Conservation (phyloP, 2,888 invertebrate genomes). For the Eilema caniola region DNA sequence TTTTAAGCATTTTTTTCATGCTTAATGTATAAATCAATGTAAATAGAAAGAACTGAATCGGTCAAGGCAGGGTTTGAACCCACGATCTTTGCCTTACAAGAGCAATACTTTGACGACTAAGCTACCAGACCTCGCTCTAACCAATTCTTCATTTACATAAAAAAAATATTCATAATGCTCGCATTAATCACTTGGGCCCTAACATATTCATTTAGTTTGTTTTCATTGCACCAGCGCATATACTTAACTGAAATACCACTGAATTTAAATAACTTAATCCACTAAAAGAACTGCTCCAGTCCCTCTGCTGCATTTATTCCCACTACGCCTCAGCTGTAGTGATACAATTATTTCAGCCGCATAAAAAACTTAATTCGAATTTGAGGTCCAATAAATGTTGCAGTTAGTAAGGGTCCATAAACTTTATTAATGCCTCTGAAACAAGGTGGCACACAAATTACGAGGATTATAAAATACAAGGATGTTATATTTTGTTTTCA, state of each 20-base stretch:
- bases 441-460: conserved; percentile 41
- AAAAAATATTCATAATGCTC: too few relatives aligned
- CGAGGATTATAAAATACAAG: conserved; percentile 20
- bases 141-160: too few relatives aligned
- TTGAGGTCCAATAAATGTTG: conserved; percentile 41
- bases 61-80: too few relatives aligned
- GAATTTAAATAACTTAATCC: conserved; percentile 1
- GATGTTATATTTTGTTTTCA: background rate
- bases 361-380: conserved; percentile 38
- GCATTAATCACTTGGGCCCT: too few relatives aligned
- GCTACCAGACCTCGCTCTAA: too few relatives aligned
- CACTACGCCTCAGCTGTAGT: conserved; percentile 22
- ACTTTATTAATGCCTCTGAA: conserved; percentile 66
- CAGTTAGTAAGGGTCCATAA: conserved; percentile 59
- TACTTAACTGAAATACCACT: background rate
- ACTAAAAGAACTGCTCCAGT: background rate
- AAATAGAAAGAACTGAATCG: too few relatives aligned
- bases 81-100: too few relatives aligned
- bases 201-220: background rate
- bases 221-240: background rate
- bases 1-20: too few relatives aligned
- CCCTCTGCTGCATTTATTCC: background rate
- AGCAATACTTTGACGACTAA: too few relatives aligned
- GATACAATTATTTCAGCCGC: conserved; percentile 40
- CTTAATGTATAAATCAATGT: too few relatives aligned